These are phyloP conservation scores for Hemaris fuciformis DNA, from an alignment of 2,888 invertebrate species.

Conservation along the genomic window DNA sequence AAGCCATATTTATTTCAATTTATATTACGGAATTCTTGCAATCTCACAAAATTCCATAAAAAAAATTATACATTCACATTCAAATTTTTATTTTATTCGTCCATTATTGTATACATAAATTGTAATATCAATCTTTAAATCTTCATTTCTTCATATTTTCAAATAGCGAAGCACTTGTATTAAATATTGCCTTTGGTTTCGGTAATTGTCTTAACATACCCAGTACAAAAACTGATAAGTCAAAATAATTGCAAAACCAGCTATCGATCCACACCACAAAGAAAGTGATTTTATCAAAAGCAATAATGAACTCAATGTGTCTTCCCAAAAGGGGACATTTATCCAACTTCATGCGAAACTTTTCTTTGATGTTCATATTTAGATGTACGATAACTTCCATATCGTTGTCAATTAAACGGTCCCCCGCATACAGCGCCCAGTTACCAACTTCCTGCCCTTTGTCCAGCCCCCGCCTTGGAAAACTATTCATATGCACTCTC, in stretches of 20 bases:
- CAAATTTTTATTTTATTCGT: too few species aligned
- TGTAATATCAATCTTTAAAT: too few species aligned
- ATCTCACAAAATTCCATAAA: too few species aligned
- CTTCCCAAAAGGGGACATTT: not conserved
- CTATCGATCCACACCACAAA: not conserved
- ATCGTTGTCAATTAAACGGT: conserved; percentile 15
- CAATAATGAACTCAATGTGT: not conserved
- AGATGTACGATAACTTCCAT: conserved; percentile 5
- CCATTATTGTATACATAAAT: too few species aligned
- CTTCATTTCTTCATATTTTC: too few species aligned
- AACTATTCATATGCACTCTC: conserved; percentile 21
- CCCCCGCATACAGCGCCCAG: conserved; percentile 21
- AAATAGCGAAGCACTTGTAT: too few species aligned
- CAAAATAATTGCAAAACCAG: not conserved
- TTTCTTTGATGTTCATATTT: conserved; percentile 8
- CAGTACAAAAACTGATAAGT: not conserved
- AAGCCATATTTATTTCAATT: too few species aligned
- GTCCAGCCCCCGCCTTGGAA: conserved; percentile 21
- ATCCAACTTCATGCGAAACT: not conserved
- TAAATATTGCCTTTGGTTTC: too few species aligned
- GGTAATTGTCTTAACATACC: too few species aligned
- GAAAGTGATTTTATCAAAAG: not conserved
- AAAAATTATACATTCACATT: too few species aligned
- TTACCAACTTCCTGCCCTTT: conserved; percentile 30
- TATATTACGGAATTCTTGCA: too few species aligned